These are phyloP conservation scores for Trinorchestia longiramus DNA, from an alignment of 1,140 invertebrate genomes.

Conservation along the genomic window DNA sequence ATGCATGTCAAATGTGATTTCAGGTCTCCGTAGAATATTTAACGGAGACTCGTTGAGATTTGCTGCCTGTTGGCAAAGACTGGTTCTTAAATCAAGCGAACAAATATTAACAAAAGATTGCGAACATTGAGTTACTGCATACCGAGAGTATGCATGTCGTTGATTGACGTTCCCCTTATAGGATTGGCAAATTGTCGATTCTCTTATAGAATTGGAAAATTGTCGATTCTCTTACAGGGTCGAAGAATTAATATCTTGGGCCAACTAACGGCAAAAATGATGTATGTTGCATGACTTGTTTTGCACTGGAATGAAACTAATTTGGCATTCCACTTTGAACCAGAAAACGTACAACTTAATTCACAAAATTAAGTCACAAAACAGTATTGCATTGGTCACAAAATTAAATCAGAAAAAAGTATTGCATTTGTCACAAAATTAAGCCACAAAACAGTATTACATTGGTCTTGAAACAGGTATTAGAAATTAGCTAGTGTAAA, in stretches of 20 bases:
- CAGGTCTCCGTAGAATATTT: background rate
- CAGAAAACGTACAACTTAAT: background rate
- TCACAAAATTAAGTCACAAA: too few species aligned
- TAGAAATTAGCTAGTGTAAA: background rate
- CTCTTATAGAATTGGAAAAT: too few species aligned
- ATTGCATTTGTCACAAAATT: too few species aligned
- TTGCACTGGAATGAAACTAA: background rate
- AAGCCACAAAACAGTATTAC: background rate
- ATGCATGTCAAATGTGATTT: background rate
- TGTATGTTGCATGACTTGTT: background rate
- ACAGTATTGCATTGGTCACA: too few species aligned
- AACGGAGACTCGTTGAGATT: background rate
- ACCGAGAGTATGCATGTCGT: background rate
- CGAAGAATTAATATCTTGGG: background rate
- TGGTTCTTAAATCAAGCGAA: background rate
- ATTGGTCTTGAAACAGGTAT: background rate
- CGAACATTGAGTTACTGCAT: background rate
- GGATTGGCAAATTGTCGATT: background rate
- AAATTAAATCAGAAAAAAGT: too few species aligned
- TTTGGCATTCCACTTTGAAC: background rate
- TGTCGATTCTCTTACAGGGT: too few species aligned
- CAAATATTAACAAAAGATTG: constrained; percentile 10
- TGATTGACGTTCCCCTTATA: background rate
- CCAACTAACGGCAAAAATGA: background rate
- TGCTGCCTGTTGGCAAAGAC: background rate